phyloP scores from a whole-genome alignment of 2,113 vertebrate genomes.

The Rhinolophus ferrumequinum region DNA sequence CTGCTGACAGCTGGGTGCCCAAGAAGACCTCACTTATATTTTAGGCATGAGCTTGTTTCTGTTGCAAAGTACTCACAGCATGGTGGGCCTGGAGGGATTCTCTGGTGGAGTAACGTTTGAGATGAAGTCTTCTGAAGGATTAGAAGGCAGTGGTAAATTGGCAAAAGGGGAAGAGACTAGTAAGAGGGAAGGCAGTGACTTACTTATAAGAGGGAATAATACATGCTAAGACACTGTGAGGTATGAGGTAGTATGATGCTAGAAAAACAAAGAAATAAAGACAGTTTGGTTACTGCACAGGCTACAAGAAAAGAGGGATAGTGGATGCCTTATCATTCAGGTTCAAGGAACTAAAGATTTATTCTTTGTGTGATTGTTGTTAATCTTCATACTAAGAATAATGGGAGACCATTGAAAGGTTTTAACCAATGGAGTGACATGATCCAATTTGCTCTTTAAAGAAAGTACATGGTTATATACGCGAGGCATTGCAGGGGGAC shows the following conservation, averaged over 20 bases:
- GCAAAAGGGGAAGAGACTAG: neutral
- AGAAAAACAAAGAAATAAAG: neutral
- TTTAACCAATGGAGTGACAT: neutral
- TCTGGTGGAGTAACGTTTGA: neutral
- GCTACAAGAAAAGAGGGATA: neutral
- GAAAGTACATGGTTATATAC: neutral
- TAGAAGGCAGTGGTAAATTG: neutral
- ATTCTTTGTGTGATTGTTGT: neutral
- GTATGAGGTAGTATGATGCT: neutral
- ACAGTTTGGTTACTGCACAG: neutral
- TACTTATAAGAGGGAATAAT: neutral
- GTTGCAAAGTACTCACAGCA: too few species aligned
- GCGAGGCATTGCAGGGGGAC: neutral
- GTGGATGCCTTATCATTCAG: neutral
- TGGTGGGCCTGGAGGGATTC: neutral
- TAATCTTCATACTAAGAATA: neutral
- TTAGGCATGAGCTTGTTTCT: neutral
- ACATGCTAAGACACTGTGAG: neutral
- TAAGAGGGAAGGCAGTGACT: neutral
- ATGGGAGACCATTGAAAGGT: neutral
- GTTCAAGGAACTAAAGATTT: neutral
- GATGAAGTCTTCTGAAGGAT: neutral
- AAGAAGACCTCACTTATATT: fast-evolving
- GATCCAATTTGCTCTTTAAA: neutral
- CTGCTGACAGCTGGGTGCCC: neutral